Evolutionary conservation across 1,140 invertebrate species (phyloP).

Genomic region (Dendroctonus valens): DNA sequence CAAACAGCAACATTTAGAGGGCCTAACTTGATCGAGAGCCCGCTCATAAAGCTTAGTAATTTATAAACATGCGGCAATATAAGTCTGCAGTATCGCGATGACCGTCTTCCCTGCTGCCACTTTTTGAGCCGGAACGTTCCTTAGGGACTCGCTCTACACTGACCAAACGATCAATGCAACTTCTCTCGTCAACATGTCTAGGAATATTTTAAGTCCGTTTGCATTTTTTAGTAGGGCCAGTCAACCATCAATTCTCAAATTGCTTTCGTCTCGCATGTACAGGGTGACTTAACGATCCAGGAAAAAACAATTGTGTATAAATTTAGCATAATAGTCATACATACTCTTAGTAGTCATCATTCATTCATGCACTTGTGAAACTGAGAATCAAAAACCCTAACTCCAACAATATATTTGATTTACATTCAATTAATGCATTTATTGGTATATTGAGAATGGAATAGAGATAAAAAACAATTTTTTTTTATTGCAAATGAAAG

Average conservation of each 20-base stretch:
- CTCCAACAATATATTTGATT: no score
- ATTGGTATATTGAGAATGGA: no score
- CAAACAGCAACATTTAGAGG: slow-evolving; percentile 22
- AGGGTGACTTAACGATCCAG: no score
- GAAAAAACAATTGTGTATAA: no score
- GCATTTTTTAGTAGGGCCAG: slow-evolving; percentile 5
- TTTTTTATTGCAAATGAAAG: no score
- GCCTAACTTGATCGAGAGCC: slow-evolving; percentile 17
- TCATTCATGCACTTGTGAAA: no score
- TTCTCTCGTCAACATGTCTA: slow-evolving; percentile 26
- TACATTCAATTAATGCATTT: no score
- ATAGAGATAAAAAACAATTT: no score
- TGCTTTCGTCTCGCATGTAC: slow-evolving; percentile 2
- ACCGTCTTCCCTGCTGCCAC: slow-evolving; percentile 31
- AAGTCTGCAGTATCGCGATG: slow-evolving; percentile 32
- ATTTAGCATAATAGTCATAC: no score
- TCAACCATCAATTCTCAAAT: slow-evolving; percentile 10
- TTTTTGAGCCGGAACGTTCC: slow-evolving; percentile 18
- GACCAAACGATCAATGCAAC: slow-evolving; percentile 28
- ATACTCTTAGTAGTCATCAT: no score
- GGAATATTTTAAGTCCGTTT: slow-evolving; percentile 25
- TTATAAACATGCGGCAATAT: slow-evolving; percentile 46
- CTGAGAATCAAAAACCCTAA: no score
- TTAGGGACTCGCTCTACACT: slow-evolving; percentile 18
- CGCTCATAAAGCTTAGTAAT: slow-evolving; percentile 39